Evolutionary conservation across 2,888 invertebrate genomes (phyloP).

Genomic region (Lydus trimaculatus): DNA sequence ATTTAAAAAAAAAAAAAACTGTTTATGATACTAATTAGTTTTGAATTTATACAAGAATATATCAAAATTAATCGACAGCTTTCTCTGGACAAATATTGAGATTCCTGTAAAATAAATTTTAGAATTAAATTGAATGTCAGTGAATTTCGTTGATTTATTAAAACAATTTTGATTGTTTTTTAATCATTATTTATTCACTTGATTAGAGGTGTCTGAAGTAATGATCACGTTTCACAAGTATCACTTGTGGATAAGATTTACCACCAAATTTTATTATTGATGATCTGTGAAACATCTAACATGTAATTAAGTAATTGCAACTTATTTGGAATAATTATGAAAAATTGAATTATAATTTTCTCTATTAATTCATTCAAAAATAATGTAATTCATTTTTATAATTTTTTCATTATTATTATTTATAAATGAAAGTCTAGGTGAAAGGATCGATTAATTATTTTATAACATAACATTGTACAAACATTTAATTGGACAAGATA

Average conservation of each 20-base stretch:
- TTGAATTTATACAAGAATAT: background rate
- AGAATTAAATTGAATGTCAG: background rate
- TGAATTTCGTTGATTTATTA: background rate
- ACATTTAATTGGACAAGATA: constrained; percentile 59
- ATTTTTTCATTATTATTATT: constrained; percentile 12
- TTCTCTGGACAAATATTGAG: background rate
- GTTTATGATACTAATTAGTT: background rate
- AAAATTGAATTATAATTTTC: background rate
- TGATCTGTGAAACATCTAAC: background rate
- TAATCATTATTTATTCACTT: background rate
- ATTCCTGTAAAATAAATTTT: background rate
- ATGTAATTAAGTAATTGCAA: background rate
- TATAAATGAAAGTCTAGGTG: constrained; percentile 47
- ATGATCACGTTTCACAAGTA: background rate
- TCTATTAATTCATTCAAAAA: background rate
- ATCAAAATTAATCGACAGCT: constrained; percentile 5
- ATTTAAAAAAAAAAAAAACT: background rate
- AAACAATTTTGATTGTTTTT: background rate
- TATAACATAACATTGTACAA: constrained; percentile 56
- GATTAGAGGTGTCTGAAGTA: background rate
- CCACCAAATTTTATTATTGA: background rate
- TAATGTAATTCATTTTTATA: background rate
- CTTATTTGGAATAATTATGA: background rate
- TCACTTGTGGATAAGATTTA: background rate
- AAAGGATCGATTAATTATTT: constrained; percentile 59